phyloP scores from a whole-genome alignment of 2,797 vertebrate species.

The Rhyacichthys aspro region DNA sequence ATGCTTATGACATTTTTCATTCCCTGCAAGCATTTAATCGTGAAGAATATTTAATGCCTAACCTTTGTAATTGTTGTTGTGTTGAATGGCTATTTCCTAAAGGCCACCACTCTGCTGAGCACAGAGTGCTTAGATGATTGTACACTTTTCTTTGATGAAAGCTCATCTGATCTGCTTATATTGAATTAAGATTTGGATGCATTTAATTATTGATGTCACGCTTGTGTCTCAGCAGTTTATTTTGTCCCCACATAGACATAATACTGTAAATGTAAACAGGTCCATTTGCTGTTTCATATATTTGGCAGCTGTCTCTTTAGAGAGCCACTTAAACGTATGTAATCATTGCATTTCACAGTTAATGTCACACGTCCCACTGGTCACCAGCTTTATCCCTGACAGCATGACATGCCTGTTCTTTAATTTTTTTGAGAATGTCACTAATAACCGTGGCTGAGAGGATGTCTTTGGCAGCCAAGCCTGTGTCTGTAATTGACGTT shows the following conservation, averaged over 20 bases:
- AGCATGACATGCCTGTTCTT: conserved; percentile 33
- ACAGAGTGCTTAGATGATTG: conserved; percentile 13
- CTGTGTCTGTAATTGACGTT: conserved; percentile 47
- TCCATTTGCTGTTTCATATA: conserved; percentile 12
- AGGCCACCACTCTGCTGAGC: conserved; percentile 4
- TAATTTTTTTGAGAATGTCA: conserved; percentile 50
- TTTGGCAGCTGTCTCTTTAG: conserved; percentile 17
- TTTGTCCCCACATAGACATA: not conserved
- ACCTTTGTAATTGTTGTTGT: conserved; percentile 43
- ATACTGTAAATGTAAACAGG: conserved; percentile 1
- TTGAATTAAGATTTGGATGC: conserved; percentile 25
- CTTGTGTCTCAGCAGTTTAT: not conserved
- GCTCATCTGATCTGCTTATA: not conserved
- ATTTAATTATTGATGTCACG: conserved; percentile 34
- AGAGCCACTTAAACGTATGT: conserved; percentile 19
- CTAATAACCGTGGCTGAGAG: conserved; percentile 39
- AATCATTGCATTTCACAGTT: conserved; percentile 58
- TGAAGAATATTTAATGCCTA: conserved; percentile 51
- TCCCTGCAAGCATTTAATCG: conserved; percentile 20
- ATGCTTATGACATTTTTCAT: conserved; percentile 48
- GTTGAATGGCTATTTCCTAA: conserved; percentile 44
- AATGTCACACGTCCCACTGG: conserved; percentile 37
- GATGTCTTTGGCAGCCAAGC: conserved; percentile 33
- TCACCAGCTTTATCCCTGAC: conserved; percentile 49
- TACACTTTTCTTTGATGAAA: conserved; percentile 30